Evolutionary conservation across 2,888 invertebrate species (phyloP).

Genomic region (Limulus polyphemus): DNA sequence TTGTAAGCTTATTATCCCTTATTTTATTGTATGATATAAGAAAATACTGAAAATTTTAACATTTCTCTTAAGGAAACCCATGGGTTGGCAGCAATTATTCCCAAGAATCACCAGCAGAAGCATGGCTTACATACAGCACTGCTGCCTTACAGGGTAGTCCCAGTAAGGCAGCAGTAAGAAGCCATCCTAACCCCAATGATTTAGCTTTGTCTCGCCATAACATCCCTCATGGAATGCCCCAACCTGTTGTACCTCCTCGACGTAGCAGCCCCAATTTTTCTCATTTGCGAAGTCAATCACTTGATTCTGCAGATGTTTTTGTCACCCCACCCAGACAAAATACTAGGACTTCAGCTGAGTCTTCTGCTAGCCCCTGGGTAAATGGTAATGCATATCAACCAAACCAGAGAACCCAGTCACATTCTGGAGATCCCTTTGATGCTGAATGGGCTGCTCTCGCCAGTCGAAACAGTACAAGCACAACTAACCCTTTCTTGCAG

Average conservation of each 20-base stretch:
- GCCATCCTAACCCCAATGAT: conserved; percentile 19
- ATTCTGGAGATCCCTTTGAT: conserved; percentile 56
- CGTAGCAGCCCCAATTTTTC: conserved; percentile 45
- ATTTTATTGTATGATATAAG: too few species aligned
- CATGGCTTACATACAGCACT: conserved; percentile 21
- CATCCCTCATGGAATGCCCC: conserved; percentile 4
- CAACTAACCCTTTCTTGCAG: conserved; percentile 48
- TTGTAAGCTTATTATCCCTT: too few species aligned
- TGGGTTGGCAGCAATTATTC: too few species aligned
- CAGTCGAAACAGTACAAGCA: conserved; percentile 33
- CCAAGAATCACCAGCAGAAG: conserved; percentile 13
- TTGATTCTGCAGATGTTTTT: conserved; percentile 38
- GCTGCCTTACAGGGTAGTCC: conserved; percentile 19
- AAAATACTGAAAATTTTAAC: too few species aligned
- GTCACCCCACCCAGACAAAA: conserved; percentile 15
- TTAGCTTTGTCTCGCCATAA: conserved; percentile 14
- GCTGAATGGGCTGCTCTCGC: conserved; percentile 60
- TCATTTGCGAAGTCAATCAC: conserved; percentile 42
- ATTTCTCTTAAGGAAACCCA: too few species aligned
- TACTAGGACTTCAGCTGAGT: conserved; percentile 10
- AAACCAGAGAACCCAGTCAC: not conserved
- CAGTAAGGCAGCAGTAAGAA: conserved; percentile 23
- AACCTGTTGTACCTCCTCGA: conserved; percentile 30
- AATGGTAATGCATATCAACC: conserved; percentile 6
- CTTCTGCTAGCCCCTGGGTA: conserved; percentile 7